Conservation (phyloP, 2,888 invertebrate genomes). For the Drosophila sordidula region DNA sequence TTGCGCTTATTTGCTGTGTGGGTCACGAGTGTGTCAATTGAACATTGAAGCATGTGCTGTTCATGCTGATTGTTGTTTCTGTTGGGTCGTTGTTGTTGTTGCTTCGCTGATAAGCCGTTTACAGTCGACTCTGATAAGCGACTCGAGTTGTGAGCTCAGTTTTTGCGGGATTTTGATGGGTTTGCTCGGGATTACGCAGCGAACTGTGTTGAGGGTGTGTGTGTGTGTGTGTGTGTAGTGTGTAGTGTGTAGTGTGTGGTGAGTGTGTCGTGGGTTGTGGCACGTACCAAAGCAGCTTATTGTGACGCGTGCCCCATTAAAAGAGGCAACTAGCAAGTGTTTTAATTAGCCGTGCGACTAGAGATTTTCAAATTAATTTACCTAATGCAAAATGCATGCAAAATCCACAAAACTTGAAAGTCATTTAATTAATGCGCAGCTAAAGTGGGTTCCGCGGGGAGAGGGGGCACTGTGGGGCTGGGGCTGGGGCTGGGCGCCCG, state of each 20-base stretch:
- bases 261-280: conserved; percentile 7
- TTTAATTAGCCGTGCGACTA: conserved; percentile 49
- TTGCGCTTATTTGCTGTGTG: conserved; percentile 23
- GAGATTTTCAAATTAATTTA: conserved; percentile 72
- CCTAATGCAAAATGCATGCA: conserved; percentile 65
- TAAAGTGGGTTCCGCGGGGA: neutral
- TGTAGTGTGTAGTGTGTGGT: neutral
- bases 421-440: conserved; percentile 72
- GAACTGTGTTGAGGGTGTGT: neutral
- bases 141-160: conserved; percentile 4
- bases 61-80: neutral
- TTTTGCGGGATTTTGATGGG: conserved; percentile 20
- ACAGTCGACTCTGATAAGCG: conserved; percentile 48
- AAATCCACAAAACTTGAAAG: conserved; percentile 58
- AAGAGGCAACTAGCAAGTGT: conserved; percentile 30
- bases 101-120: conserved; percentile 66
- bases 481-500: neutral
- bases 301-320: conserved; percentile 55
- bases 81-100: conserved; percentile 2
- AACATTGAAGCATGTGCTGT: conserved; percentile 21
- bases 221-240: neutral
- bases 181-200: conserved; percentile 1
- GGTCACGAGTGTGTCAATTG: conserved; percentile 63
- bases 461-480: neutral
- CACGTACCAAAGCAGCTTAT: conserved; percentile 44